A percentile compares a stretch with the other conserved stretches of the same genome.
Evolutionary conservation across 2,113 vertebrate genomes (phyloP).

Genomic region (Nasalis larvatus): DNA sequence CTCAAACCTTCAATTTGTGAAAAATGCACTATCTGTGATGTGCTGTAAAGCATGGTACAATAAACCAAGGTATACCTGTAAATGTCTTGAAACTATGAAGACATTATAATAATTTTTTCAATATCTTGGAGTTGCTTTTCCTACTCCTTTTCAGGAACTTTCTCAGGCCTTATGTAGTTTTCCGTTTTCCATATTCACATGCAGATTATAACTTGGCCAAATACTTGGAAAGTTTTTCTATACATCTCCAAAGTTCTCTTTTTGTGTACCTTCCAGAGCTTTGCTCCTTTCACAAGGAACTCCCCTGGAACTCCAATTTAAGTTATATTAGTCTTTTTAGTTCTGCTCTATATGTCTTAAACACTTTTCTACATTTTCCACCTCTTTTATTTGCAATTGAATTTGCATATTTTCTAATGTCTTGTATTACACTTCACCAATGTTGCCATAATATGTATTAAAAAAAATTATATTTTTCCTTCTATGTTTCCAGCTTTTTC

Average conservation of each 20-base stretch:
- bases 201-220: neutral
- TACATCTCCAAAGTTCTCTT: neutral
- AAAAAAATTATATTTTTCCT: neutral
- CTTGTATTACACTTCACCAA: neutral
- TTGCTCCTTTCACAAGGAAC: neutral
- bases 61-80: neutral
- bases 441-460: neutral
- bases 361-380: neutral
- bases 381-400: neutral
- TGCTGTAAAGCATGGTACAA: neutral
- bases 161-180: neutral
- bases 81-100: neutral
- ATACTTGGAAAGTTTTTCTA: neutral
- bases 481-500: neutral
- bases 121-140: neutral
- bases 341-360: neutral
- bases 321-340: neutral
- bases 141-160: neutral
- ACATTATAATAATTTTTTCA: neutral
- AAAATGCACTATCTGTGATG: neutral
- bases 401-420: neutral
- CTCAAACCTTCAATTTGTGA: neutral
- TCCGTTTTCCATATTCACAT: neutral
- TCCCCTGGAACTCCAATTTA: neutral
- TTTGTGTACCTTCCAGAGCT: neutral